Evolutionary conservation across 1,140 invertebrate genomes (phyloP), one percentile per base, ranked within the genome.

Genomic region (Steinernema feltiae): DNA sequence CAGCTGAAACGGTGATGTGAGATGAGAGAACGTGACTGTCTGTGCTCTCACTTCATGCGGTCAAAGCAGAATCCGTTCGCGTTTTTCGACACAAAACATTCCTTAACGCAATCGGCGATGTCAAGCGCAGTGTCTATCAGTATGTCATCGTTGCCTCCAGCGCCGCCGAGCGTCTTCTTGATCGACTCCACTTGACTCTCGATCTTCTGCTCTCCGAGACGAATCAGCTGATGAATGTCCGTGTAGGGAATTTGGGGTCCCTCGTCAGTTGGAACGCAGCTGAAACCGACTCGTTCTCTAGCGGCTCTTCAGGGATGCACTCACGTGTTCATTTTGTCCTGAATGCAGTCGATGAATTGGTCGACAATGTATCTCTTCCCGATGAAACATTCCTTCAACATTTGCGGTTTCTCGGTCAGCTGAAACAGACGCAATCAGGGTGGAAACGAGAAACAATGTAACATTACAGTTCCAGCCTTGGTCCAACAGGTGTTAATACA

Each of bases 21-120:
- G 53, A 63, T 3, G 24, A 15, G 12, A 27, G 15, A 27, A 63
- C 53, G 53, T 3, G 15, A 21, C 12, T 7, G 24, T 17, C 24
- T 63, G 15, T 15, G 12, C 7, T 7, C 53, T 63, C 24, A 78
- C 77, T 75, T 70, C 32, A 24, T 30, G 18, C 48, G 32, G 53
- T 79, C 78, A 48, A 79, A 79, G 31, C 78, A 79, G 53, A 77
- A 79, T 21, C 78, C 77, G 35, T 46, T 30, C 7, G 70, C 31
- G 48, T 79, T 79, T 31, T 79, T 74, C 27, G 78, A 31, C 31
- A 79, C 35, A 21, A 79, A 75, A 30, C 78, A 79, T 21, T 79
- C 69, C 32, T 79, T 79, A 12, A 74, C 70, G 53, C 78, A 79
- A 15, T 32, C 32, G 72, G 72, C 78, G n/a, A 79, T 41, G 30